phyloP scores from a whole-genome alignment of 2,797 vertebrate species.

The Chrysocyon brachyurus region DNA sequence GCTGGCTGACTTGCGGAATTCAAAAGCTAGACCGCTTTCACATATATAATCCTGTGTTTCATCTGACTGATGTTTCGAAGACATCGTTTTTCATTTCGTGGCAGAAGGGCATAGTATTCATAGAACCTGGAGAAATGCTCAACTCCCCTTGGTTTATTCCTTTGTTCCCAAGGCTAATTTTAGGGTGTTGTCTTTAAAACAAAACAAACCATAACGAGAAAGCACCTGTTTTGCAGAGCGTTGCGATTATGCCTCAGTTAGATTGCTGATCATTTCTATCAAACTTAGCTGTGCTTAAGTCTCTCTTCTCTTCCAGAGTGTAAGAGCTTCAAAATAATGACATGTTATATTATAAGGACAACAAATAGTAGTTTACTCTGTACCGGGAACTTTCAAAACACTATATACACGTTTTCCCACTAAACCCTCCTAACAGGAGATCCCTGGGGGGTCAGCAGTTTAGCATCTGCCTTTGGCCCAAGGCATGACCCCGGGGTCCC shows the following conservation, averaged over 20 bases:
- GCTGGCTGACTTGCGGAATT: slow-evolving; percentile 43
- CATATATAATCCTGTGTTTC: slow-evolving; percentile 57
- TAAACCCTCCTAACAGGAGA: background rate
- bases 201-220: background rate
- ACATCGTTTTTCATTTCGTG: slow-evolving; percentile 52
- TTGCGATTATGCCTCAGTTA: slow-evolving; percentile 42
- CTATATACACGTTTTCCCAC: background rate
- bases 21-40: slow-evolving; percentile 59
- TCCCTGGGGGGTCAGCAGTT: too few relatives aligned
- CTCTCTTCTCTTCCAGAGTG: background rate
- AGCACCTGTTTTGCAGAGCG: background rate
- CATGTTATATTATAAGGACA: slow-evolving; percentile 14
- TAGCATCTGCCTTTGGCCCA: too few relatives aligned
- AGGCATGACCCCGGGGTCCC: too few relatives aligned
- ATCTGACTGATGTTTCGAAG: slow-evolving; percentile 55
- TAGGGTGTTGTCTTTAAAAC: background rate
- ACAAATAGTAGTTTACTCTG: slow-evolving; percentile 38
- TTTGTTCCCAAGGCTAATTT: slow-evolving; percentile 63
- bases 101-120: slow-evolving; percentile 42
- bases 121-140: slow-evolving; percentile 63
- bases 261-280: background rate
- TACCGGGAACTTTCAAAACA: background rate
- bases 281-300: slow-evolving; percentile 19
- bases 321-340: slow-evolving; percentile 31
- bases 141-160: slow-evolving; percentile 53